These are phyloP conservation scores for Onychostruthus taczanowskii DNA, from an alignment of 2,113 vertebrate genomes.

Conservation along the genomic window DNA sequence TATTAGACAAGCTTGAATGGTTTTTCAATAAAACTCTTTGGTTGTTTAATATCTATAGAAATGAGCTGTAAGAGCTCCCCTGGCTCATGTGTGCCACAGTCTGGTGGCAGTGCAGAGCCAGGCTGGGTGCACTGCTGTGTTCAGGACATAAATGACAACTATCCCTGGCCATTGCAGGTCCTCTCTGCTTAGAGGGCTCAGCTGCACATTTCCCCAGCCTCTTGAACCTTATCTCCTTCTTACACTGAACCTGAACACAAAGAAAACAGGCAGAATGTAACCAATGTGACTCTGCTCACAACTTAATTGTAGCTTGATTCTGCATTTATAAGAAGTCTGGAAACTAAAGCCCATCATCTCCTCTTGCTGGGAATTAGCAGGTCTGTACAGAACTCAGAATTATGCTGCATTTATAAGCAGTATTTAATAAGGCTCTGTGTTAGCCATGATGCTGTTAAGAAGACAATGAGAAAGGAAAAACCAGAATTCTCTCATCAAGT, in stretches of 20 bases:
- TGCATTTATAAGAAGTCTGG: not conserved
- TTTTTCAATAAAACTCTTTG: not conserved
- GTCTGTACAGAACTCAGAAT: not conserved
- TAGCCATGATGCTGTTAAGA: not conserved
- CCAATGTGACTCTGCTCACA: not conserved
- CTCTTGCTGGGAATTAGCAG: not conserved
- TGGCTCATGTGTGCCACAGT: not conserved
- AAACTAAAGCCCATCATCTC: not conserved
- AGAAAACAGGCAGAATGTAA: not conserved
- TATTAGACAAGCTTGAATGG: not conserved
- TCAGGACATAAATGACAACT: not conserved
- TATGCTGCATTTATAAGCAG: not conserved
- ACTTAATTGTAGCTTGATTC: not conserved
- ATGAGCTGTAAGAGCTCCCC: not conserved
- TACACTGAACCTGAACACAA: not conserved
- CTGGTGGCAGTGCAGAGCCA: not conserved
- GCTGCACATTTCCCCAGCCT: not conserved
- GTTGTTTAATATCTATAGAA: not conserved
- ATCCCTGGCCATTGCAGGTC: not conserved
- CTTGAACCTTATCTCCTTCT: not conserved
- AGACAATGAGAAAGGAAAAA: not conserved
- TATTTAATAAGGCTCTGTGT: not conserved
- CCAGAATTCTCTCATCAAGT: not conserved
- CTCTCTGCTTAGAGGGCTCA: not conserved
- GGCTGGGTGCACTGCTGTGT: rapidly evolving